A percentile compares a stretch with the other conserved stretches of the same genome.
phyloP scores from a whole-genome alignment of 2,113 vertebrate genomes.

The Aptenodytes patagonicus region DNA sequence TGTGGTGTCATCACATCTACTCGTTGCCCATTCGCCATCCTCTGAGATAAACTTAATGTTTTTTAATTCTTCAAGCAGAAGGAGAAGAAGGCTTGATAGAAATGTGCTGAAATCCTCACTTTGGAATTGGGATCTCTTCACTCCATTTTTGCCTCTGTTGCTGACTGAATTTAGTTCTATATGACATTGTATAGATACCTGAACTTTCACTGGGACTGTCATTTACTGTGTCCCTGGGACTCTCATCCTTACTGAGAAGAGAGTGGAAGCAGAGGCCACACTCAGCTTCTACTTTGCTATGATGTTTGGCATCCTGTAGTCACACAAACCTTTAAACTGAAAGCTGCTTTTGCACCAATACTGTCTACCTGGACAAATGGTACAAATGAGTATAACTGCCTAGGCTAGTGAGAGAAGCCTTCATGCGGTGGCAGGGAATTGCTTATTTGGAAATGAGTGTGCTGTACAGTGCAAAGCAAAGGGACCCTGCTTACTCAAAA shows the following conservation, averaged over 20 bases:
- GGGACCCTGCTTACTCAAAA: background rate
- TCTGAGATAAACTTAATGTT: background rate
- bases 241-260: background rate
- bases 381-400: background rate
- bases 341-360: background rate
- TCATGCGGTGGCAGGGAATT: background rate
- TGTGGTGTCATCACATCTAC: background rate
- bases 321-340: background rate
- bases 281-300: background rate
- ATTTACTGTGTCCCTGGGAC: rapidly evolving
- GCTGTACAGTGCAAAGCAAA: background rate
- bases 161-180: background rate
- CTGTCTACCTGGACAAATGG: background rate
- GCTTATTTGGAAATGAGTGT: background rate
- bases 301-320: background rate
- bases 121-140: background rate
- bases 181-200: background rate
- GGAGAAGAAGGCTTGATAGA: background rate
- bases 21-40: background rate
- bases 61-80: background rate
- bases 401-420: background rate
- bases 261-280: rapidly evolving
- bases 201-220: background rate
- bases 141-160: background rate
- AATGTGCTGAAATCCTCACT: background rate